A percentile compares a stretch with the other conserved stretches of the same genome.
These are phyloP conservation scores for Muscicapa comitata DNA, from an alignment of 2,797 vertebrate genomes.

Conservation along the genomic window DNA sequence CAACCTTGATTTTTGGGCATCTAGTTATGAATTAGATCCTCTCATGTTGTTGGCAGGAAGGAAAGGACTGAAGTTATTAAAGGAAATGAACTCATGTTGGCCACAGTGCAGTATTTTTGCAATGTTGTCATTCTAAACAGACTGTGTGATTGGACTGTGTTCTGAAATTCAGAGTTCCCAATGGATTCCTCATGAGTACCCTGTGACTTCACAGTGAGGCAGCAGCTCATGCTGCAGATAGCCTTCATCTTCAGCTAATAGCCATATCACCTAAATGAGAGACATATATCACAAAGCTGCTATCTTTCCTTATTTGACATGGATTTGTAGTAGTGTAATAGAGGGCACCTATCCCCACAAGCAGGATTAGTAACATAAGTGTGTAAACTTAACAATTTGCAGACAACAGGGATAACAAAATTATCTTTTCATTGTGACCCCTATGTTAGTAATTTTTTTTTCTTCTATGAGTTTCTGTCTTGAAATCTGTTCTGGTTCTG, in stretches of 20 bases:
- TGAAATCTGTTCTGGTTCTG: not conserved
- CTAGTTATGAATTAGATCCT: not conserved
- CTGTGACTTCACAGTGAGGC: not conserved
- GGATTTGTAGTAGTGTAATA: not conserved
- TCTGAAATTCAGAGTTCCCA: not conserved
- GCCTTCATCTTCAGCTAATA: not conserved
- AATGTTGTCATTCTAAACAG: not conserved
- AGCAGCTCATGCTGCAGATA: not conserved
- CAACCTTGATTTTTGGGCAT: not conserved
- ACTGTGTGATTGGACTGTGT: not conserved
- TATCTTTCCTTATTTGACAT: not conserved
- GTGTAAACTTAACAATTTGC: not conserved
- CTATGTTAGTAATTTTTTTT: not conserved
- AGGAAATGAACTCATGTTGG: not conserved
- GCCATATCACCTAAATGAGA: fast-evolving
- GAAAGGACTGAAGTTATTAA: conserved; percentile 1
- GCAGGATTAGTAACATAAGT: not conserved
- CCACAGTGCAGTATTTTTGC: not conserved
- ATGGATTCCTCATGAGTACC: not conserved
- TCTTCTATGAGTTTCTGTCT: not conserved
- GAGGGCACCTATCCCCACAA: not conserved
- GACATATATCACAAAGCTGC: not conserved
- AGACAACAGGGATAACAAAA: not conserved
- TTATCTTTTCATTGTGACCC: not conserved
- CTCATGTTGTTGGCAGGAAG: not conserved